Percentiles rank a stretch among this genome's conserved stretches.
phyloP scores from a whole-genome alignment of 2,888 invertebrate genomes.

The Mimas tiliae region DNA sequence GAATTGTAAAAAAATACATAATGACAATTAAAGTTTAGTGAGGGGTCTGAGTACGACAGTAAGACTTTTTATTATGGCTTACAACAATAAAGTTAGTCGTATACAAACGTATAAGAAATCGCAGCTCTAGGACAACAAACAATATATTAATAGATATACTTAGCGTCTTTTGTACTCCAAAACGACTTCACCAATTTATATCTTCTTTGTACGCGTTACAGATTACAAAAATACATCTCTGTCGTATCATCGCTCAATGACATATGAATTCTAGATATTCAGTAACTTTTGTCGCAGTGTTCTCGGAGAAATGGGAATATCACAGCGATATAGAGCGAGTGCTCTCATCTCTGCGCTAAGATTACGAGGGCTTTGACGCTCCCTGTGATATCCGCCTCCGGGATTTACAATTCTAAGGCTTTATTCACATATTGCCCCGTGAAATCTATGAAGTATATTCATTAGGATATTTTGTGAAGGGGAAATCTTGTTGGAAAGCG shows the following conservation, averaged over 20 bases:
- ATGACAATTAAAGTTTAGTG: too few relatives aligned
- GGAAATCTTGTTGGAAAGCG: slow-evolving; percentile 10
- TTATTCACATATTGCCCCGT: slow-evolving; percentile 26
- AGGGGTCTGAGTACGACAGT: too few relatives aligned
- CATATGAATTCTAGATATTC: neutral
- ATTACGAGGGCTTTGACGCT: slow-evolving; percentile 42
- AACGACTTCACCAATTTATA: too few relatives aligned
- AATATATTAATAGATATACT: too few relatives aligned
- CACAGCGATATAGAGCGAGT: slow-evolving; percentile 34
- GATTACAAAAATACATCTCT: neutral
- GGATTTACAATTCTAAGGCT: slow-evolving; percentile 33
- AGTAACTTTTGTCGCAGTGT: neutral
- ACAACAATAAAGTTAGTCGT: too few relatives aligned
- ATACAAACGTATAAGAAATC: too few relatives aligned
- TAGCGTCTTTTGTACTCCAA: too few relatives aligned
- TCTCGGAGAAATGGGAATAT: slow-evolving; percentile 31
- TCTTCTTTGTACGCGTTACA: too few relatives aligned
- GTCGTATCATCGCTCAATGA: neutral
- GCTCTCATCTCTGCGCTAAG: slow-evolving; percentile 37
- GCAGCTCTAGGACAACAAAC: too few relatives aligned
- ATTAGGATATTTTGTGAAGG: slow-evolving; percentile 21
- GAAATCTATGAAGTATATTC: slow-evolving; percentile 25
- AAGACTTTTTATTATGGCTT: too few relatives aligned
- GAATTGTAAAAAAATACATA: too few relatives aligned
- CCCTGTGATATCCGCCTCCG: slow-evolving; percentile 33